phyloP scores from a whole-genome alignment of 1,140 invertebrate species.

The Anastrepha obliqua region DNA sequence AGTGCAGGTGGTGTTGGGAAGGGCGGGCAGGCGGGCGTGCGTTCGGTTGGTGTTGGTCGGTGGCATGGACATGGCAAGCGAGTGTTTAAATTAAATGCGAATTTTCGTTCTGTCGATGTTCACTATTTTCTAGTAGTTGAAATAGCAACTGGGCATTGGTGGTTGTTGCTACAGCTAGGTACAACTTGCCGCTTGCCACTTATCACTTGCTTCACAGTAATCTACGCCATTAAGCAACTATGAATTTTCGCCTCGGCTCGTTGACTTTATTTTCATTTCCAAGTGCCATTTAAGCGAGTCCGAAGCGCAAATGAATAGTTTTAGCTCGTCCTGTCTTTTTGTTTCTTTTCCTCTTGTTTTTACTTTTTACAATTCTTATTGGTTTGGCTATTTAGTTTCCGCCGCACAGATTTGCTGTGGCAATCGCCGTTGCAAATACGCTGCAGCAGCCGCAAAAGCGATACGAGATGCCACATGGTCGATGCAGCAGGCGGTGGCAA shows the following conservation, averaged over 20 bases:
- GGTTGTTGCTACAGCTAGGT: background rate
- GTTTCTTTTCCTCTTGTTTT: background rate
- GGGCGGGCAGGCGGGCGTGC: background rate
- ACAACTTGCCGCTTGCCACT: slow-evolving; percentile 9
- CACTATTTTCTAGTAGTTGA: background rate
- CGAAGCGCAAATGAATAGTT: slow-evolving; percentile 35
- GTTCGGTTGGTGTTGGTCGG: background rate
- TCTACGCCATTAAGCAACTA: slow-evolving; percentile 36
- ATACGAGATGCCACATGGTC: slow-evolving; percentile 4
- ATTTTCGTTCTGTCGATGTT: slow-evolving; percentile 23
- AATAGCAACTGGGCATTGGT: slow-evolving; percentile 9
- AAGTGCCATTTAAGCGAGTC: slow-evolving; percentile 47
- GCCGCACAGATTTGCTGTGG: slow-evolving; percentile 30
- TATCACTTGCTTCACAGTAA: slow-evolving; percentile 42
- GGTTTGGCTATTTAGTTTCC: slow-evolving; percentile 38
- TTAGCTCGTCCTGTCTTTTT: background rate
- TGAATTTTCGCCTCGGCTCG: slow-evolving; percentile 37
- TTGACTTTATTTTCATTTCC: slow-evolving; percentile 49
- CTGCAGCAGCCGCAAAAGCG: background rate
- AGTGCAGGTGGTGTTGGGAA: background rate
- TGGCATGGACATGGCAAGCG: slow-evolving; percentile 9
- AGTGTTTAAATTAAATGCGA: slow-evolving; percentile 46
- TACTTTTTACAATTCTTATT: slow-evolving; percentile 16
- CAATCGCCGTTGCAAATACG: slow-evolving; percentile 15
- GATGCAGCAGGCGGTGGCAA: background rate